Evolutionary conservation across 2,797 vertebrate species (phyloP), one percentile per base, ranked within the genome.

Genomic region (Danio tinwini): DNA sequence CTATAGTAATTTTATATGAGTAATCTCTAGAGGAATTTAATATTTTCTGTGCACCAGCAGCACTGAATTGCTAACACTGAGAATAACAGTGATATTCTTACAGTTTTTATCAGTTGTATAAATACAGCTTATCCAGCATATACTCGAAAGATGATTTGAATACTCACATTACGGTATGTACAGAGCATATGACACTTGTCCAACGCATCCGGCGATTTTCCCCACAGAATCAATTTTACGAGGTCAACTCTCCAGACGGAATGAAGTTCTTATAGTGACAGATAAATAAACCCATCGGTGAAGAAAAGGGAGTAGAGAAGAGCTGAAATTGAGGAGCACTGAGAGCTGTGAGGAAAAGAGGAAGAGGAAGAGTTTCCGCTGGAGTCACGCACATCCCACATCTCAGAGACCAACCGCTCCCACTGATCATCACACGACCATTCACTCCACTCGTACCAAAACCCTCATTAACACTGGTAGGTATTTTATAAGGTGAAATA

Each of bases 111-210:
- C 1, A 29, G 56, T 59, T 10, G 17, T 40, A 12, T 53, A 70
- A 53, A 17, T 12, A 40, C 49, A 40, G 37, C 10, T 40, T 40
- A 40, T 53, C 52, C 49, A 2, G 49, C 6, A 70, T 70, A 50
- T 52, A 4, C 16, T 70, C n/a, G 21, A 39, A 56, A 42, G 12
- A 58, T 14, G 71, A 39, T 53, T 21, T 53, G 44, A 4, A 61
- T 78, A 78, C 76, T 78, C 29, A 78, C 76, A 78, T 78, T 62
- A 44, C 21, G 40, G 74, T 76, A 69, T 78, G 11, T 78, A 70
- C 76, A 69, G 76, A 78, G 62, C 56, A 61, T 37, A 59, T 12
- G 12, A 29, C 76, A 29, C 21, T 16, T 59, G 64, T 77, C 64
- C 75, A 59, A 70, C 11, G 45, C 76, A 69, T 78, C 65, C 65